A percentile compares a stretch with the other conserved stretches of the same genome.
Conservation (phyloP, 2,113 vertebrate species). For the Grallaria varia region DNA sequence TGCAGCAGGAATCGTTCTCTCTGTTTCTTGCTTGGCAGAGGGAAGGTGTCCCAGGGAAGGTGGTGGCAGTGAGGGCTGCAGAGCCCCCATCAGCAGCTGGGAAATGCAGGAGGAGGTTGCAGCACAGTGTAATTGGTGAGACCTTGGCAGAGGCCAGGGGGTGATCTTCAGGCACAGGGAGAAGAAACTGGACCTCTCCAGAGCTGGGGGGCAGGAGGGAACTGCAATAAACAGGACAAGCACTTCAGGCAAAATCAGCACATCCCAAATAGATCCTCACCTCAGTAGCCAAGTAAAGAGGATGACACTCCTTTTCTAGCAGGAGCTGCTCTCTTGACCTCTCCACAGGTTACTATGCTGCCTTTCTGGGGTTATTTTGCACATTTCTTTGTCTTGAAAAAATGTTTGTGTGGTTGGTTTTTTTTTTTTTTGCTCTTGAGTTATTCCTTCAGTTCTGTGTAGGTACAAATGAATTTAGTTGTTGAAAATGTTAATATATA, state of each 20-base stretch:
- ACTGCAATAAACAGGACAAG: background rate
- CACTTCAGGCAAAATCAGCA: constrained; percentile 45
- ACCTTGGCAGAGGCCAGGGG: background rate
- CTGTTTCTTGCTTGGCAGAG: background rate
- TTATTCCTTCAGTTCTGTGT: constrained; percentile 65
- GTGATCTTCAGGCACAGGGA: background rate
- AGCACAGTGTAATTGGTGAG: background rate
- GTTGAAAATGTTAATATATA: constrained; percentile 82
- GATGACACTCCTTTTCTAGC: constrained; percentile 30
- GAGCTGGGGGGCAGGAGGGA: background rate
- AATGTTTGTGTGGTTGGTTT: constrained; percentile 44
- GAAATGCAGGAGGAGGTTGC: background rate
- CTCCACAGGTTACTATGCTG: constrained; percentile 51
- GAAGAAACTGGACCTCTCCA: background rate
- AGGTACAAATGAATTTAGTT: constrained; percentile 81
- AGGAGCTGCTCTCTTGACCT: constrained; percentile 38
- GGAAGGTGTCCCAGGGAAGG: background rate
- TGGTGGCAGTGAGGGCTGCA: background rate
- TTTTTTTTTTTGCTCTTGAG: constrained; percentile 34
- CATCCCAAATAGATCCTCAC: constrained; percentile 58
- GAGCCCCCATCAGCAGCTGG: background rate
- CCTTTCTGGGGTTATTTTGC: constrained; percentile 56
- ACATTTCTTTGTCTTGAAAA: constrained; percentile 59
- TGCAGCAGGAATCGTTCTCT: background rate
- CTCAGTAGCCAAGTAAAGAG: constrained; percentile 48